These are phyloP conservation scores for Hedya salicella DNA, from an alignment of 2,888 invertebrate species.

Conservation along the genomic window DNA sequence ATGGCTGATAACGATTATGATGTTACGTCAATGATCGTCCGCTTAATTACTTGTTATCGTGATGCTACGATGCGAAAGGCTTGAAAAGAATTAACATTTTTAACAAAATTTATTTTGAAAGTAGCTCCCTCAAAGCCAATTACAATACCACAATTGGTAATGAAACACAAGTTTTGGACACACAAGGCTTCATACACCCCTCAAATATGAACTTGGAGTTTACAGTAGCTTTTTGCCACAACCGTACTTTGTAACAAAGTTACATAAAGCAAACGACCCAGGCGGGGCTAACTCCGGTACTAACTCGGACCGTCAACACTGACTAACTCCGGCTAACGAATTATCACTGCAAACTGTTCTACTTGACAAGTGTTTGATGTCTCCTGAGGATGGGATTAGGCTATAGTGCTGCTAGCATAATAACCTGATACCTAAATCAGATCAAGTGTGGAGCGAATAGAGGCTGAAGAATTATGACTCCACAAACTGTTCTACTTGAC, in stretches of 20 bases:
- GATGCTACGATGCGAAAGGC: too few relatives aligned
- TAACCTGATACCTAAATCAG: too few relatives aligned
- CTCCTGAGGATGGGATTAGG: slow-evolving; percentile 20
- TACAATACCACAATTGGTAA: too few relatives aligned
- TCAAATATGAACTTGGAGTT: slow-evolving; percentile 15
- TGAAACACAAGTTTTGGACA: too few relatives aligned
- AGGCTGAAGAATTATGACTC: slow-evolving; percentile 55
- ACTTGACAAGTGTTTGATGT: slow-evolving; percentile 27
- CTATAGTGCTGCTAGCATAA: background rate
- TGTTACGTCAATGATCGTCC: too few relatives aligned
- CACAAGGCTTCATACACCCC: background rate
- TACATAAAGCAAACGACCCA: slow-evolving; percentile 46
- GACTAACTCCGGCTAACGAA: slow-evolving; percentile 58
- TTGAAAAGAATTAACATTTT: too few relatives aligned
- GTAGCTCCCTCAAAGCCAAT: too few relatives aligned
- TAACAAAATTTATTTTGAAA: too few relatives aligned
- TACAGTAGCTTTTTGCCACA: slow-evolving; percentile 8
- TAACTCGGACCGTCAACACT: slow-evolving; percentile 60
- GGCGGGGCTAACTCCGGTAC: slow-evolving; percentile 34
- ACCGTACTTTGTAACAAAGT: slow-evolving; percentile 13
- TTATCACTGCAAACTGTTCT: slow-evolving; percentile 45
- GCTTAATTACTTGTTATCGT: too few relatives aligned
- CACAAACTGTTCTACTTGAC: slow-evolving; percentile 30
- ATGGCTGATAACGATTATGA: too few relatives aligned
- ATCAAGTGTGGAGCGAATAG: too few relatives aligned